These are phyloP conservation scores for Glaucidium brasilianum DNA, from an alignment of 2,113 vertebrate genomes.

Conservation along the genomic window DNA sequence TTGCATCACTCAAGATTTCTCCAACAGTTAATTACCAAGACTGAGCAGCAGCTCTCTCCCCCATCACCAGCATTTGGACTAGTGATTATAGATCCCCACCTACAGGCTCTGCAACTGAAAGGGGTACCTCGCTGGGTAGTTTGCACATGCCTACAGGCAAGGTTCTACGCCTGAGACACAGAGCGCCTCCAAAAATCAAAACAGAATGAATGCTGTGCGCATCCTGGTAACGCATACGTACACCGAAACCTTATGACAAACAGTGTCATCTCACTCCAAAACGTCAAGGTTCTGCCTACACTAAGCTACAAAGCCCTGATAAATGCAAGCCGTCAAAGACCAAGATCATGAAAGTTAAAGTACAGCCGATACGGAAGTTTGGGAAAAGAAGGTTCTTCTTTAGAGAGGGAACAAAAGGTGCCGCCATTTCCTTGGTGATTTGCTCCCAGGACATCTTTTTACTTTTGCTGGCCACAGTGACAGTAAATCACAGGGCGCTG, in stretches of 20 bases:
- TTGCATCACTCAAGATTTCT: neutral
- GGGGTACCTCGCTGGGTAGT: fast-evolving
- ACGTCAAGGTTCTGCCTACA: neutral
- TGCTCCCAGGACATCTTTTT: neutral
- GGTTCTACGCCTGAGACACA: fast-evolving
- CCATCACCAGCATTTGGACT: neutral
- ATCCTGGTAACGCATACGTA: neutral
- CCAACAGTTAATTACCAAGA: neutral
- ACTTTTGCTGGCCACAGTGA: neutral
- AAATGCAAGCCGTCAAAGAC: neutral
- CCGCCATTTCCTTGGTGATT: neutral
- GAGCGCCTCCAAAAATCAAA: neutral
- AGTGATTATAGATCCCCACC: fast-evolving
- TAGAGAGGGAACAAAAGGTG: neutral
- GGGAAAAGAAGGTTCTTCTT: neutral
- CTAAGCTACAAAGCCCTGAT: neutral
- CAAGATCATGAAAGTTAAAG: neutral
- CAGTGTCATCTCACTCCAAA: neutral
- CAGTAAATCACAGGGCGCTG: neutral
- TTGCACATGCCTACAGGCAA: fast-evolving
- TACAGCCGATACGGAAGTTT: fast-evolving
- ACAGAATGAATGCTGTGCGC: fast-evolving
- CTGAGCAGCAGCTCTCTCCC: neutral
- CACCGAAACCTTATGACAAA: neutral
- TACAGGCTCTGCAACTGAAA: neutral